Evolutionary conservation across 1,140 invertebrate species (phyloP), one percentile per base, ranked within the genome.

Genomic region (Lepidurus packardi): DNA sequence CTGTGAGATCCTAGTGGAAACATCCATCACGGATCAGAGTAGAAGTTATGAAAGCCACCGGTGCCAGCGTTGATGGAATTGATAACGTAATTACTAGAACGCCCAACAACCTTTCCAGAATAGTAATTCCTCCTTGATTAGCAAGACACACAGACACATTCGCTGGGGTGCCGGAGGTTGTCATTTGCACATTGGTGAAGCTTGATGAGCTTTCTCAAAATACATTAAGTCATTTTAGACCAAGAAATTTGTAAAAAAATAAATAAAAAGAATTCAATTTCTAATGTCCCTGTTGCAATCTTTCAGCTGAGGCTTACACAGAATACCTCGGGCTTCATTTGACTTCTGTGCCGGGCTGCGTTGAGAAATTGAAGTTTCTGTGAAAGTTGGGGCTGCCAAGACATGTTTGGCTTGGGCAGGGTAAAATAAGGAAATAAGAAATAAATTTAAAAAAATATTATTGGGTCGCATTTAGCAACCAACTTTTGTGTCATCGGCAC

Each of bases 121-220:
- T 13, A 13, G 21, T 65, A 65, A 21, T 65, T 21, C 53, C 21
- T 16, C 53, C 53, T 65, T 13, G 53, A 65, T 65, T 65, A 65
- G 53, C 53, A 4, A 34, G 34, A 34, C 34, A 34, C 34, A 65
- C 53, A 16, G 16, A 65, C 21, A 9, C 53, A 65, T 21, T 13
- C 16, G 53, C 53, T 16, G 6, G 53, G 21, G 53, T 65, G 13
- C 4, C 53, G 53, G 53, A 21, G 21, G 53, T 65, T 65, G 53
- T 65, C 53, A 65, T 21, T 65, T 65, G 16, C 13, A 65, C 53
- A 65, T 65, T 65, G 53, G 7, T 65, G 16, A 21, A 65, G 21
- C 9, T 65, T 65, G 53, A 65, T 65, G 53, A 65, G 53, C 53
- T 65, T 65, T 65, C 53, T 21, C 53, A 21, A 13, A 65, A 65